These are phyloP conservation scores for Zaprionus inermis DNA, from an alignment of 1,140 invertebrate genomes.

Conservation along the genomic window DNA sequence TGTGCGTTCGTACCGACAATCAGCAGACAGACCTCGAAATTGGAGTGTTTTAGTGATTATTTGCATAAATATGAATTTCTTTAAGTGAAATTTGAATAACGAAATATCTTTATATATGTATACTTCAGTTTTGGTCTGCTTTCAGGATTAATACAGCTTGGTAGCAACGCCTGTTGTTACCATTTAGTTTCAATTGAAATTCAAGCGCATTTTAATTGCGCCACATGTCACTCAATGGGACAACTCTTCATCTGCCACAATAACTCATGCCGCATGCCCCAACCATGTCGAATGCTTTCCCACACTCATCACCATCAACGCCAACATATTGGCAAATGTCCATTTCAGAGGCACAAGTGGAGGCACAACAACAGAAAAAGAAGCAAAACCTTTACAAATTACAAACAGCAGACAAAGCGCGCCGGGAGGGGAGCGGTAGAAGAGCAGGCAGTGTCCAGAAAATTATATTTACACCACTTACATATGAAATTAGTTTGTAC, in stretches of 20 bases:
- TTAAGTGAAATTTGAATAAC: no score
- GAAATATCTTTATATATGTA: no score
- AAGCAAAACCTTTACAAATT: conserved; percentile 74
- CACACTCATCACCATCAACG: conserved; percentile 74
- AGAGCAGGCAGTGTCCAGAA: conserved; percentile 54
- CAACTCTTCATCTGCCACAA: conserved; percentile 47
- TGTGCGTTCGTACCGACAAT: no score
- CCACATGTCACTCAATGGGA: conserved; percentile 37
- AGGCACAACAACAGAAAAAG: conserved; percentile 8
- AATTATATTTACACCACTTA: conserved; percentile 83
- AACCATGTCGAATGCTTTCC: conserved; percentile 51
- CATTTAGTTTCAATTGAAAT: conserved; percentile 30
- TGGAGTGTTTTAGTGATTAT: neutral
- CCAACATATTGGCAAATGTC: conserved; percentile 76
- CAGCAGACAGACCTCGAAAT: neutral
- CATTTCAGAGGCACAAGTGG: conserved; percentile 49
- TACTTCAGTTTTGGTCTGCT: no score
- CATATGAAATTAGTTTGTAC: conserved; percentile 82
- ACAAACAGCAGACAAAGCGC: conserved; percentile 20
- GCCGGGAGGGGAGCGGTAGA: neutral
- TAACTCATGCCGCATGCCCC: conserved; percentile 44
- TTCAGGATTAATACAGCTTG: no score
- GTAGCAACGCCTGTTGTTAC: no score
- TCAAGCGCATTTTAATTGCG: neutral
- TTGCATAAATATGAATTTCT: neutral